Percentiles rank a stretch among this genome's conserved stretches.
Conservation (phyloP, 2,888 invertebrate genomes). For the Ophonus ardosiacus region DNA sequence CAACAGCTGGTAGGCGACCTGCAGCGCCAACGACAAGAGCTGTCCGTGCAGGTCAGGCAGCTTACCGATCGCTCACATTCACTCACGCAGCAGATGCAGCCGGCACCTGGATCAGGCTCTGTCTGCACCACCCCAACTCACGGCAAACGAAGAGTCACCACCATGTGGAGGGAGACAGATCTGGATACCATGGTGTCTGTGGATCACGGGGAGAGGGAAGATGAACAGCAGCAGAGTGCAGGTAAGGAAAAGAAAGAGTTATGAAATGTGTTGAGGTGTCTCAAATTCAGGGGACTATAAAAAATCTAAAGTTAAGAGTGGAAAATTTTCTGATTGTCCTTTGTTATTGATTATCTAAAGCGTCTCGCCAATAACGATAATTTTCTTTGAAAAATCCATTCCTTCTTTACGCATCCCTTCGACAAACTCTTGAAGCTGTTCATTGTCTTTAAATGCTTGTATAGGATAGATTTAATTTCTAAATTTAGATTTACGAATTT, state of each 20-base stretch:
- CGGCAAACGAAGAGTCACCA: slow-evolving; percentile 80
- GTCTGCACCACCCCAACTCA: slow-evolving; percentile 58
- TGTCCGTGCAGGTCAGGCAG: slow-evolving; percentile 91
- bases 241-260: not conserved
- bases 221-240: slow-evolving; percentile 13
- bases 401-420: too few relatives aligned
- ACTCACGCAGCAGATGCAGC: slow-evolving; percentile 79
- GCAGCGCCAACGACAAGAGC: slow-evolving; percentile 89
- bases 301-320: too few relatives aligned
- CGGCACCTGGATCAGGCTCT: slow-evolving; percentile 58
- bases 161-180: slow-evolving; percentile 93
- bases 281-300: too few relatives aligned
- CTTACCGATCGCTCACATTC: slow-evolving; percentile 89
- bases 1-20: slow-evolving; percentile 91
- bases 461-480: too few relatives aligned
- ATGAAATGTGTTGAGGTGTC: not conserved
- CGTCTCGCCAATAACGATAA: too few relatives aligned
- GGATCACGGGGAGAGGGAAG: slow-evolving; percentile 79
- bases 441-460: too few relatives aligned
- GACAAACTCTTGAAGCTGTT: too few relatives aligned
- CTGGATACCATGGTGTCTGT: slow-evolving; percentile 88
- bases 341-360: too few relatives aligned
- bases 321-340: too few relatives aligned
- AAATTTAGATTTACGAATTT: too few relatives aligned
- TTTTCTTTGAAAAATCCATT: too few relatives aligned